These are phyloP conservation scores for Oppia nitens DNA, from an alignment of 1,140 invertebrate genomes.

Conservation along the genomic window DNA sequence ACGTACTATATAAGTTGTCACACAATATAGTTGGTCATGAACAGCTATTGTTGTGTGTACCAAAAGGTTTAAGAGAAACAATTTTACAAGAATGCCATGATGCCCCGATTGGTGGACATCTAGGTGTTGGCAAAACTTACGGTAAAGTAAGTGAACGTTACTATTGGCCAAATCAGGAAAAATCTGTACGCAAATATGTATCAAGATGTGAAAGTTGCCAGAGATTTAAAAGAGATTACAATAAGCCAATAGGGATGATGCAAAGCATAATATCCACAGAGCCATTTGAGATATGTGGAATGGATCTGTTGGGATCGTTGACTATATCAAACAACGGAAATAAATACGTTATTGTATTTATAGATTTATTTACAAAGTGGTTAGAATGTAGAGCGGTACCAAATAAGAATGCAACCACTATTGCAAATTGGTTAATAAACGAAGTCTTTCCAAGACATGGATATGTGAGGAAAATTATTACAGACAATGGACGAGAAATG, in stretches of 20 bases:
- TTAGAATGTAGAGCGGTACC: too few relatives aligned
- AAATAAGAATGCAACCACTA: too few relatives aligned
- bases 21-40: not conserved
- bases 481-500: too few relatives aligned
- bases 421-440: too few relatives aligned
- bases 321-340: slow-evolving; percentile 16
- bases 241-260: not conserved
- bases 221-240: not conserved
- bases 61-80: slow-evolving; percentile 1
- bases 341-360: slow-evolving; percentile 21
- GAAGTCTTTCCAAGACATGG: too few relatives aligned
- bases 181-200: not conserved
- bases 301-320: slow-evolving; percentile 1
- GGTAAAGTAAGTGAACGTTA: not conserved
- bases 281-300: not conserved
- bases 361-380: slow-evolving; percentile 25
- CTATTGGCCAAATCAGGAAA: not conserved
- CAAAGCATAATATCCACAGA: not conserved
- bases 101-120: slow-evolving; percentile 1
- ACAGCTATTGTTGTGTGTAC: not conserved
- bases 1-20: not conserved
- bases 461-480: too few relatives aligned
- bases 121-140: slow-evolving; percentile 1
- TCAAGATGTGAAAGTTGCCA: slow-evolving; percentile 3
- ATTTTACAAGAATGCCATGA: slow-evolving; percentile 3